Evolutionary conservation across 2,113 vertebrate species (phyloP).

Genomic region (Chunga burmeisteri): DNA sequence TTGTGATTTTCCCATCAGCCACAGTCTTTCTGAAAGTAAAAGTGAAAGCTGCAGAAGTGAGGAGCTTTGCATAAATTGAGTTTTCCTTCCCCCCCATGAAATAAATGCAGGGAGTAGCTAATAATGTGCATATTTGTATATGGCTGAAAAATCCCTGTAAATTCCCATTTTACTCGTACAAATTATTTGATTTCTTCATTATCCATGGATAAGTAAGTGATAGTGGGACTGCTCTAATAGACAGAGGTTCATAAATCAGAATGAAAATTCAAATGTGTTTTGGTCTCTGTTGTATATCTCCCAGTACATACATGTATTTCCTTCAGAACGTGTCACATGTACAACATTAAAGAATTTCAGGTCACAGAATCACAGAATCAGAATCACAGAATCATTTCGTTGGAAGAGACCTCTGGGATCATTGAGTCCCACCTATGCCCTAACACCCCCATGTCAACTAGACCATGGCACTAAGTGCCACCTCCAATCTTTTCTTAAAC

Average conservation of each 20-base stretch:
- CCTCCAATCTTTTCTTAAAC: no score
- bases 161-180: background rate
- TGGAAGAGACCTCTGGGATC: no score
- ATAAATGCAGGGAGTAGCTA: background rate
- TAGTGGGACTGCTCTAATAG: background rate
- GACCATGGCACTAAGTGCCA: no score
- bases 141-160: background rate
- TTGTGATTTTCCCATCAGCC: background rate
- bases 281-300: background rate
- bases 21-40: background rate
- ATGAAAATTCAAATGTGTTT: background rate
- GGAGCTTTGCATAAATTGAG: background rate
- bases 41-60: background rate
- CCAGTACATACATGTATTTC: background rate
- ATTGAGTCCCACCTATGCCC: no score
- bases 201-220: background rate
- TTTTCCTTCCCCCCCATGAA: background rate
- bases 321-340: background rate
- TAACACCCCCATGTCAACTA: no score
- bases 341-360: background rate
- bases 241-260: background rate
- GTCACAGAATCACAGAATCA: background rate
- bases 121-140: background rate
- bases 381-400: no score
- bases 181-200: conserved; percentile 9